Conservation (phyloP, 1,140 invertebrate genomes). For the Prorops nasuta region DNA sequence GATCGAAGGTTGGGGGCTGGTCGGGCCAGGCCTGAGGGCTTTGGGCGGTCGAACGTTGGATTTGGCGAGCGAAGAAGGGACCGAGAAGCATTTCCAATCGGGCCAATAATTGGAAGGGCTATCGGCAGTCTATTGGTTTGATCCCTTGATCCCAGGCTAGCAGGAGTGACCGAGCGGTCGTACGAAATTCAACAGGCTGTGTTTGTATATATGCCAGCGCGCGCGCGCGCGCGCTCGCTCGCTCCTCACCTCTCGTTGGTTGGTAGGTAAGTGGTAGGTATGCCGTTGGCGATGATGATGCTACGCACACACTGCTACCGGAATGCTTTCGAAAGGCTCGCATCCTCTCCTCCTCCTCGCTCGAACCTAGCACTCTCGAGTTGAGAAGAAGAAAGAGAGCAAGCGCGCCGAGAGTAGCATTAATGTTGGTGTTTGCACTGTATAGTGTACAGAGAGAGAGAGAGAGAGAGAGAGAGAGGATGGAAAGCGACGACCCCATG, state of each 20-base stretch:
- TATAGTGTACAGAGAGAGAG: too few species aligned
- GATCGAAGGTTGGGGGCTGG: too few species aligned
- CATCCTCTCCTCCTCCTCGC: not conserved
- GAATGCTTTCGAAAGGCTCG: constrained; percentile 7
- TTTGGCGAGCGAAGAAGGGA: too few species aligned
- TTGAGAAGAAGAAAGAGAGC: too few species aligned
- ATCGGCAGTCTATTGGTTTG: constrained; percentile 57
- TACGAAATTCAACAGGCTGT: constrained; percentile 38
- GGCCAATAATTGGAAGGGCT: constrained; percentile 50
- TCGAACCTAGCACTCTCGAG: too few species aligned
- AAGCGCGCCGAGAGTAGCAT: too few species aligned
- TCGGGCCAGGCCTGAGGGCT: too few species aligned
- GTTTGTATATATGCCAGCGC: too few species aligned
- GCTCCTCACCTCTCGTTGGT: not conserved
- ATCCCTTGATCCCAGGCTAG: constrained; percentile 49
- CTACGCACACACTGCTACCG: constrained; percentile 6
- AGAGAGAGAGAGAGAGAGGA: too few species aligned
- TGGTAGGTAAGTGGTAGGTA: not conserved
- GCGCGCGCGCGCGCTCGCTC: constrained; percentile 6
- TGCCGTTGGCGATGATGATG: too few species aligned
- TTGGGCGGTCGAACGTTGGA: too few species aligned
- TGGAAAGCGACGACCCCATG: constrained; percentile 16
- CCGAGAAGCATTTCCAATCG: constrained; percentile 31
- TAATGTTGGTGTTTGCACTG: too few species aligned
- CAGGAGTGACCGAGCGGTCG: constrained; percentile 40